phyloP scores from a whole-genome alignment of 1,140 invertebrate genomes.

The Eriocheir sinensis region DNA sequence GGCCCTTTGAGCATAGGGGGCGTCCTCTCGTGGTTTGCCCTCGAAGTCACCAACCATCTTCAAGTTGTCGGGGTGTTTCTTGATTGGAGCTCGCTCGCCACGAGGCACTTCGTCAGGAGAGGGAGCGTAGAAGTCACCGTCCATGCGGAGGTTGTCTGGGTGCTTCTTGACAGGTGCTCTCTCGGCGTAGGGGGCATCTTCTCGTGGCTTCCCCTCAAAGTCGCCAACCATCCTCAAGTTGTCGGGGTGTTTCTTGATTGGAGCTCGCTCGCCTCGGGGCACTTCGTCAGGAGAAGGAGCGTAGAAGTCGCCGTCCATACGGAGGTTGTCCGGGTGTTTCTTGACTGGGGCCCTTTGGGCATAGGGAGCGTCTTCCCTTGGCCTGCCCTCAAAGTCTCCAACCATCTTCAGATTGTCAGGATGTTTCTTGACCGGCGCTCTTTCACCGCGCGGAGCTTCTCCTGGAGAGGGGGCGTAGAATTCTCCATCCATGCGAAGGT shows the following conservation, averaged over 20 bases:
- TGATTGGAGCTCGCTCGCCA: slow-evolving; percentile 61
- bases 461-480: slow-evolving; percentile 62
- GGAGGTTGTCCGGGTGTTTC: slow-evolving; percentile 63
- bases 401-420: slow-evolving; percentile 50
- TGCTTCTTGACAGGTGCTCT: slow-evolving; percentile 62
- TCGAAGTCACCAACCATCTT: slow-evolving; percentile 69
- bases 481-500: slow-evolving; percentile 66
- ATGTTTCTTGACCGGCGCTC: slow-evolving; percentile 59
- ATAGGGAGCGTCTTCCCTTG: slow-evolving; percentile 62
- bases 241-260: slow-evolving; percentile 67
- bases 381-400: slow-evolving; percentile 63
- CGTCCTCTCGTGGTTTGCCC: slow-evolving; percentile 66
- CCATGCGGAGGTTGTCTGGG: slow-evolving; percentile 69
- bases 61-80: slow-evolving; percentile 69
- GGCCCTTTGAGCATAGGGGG: slow-evolving; percentile 59
- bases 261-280: slow-evolving; percentile 44
- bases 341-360: slow-evolving; percentile 46
- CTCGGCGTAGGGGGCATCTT: slow-evolving; percentile 61
- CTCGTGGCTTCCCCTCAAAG: slow-evolving; percentile 59
- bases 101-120: slow-evolving; percentile 56
- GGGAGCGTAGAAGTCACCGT: slow-evolving; percentile 72
- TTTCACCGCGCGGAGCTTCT: slow-evolving; percentile 62
- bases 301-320: slow-evolving; percentile 67
- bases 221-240: slow-evolving; percentile 62
- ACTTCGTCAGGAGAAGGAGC: slow-evolving; percentile 20